phyloP scores from a whole-genome alignment of 1,140 invertebrate genomes.

The Lepidurus arcticus region DNA sequence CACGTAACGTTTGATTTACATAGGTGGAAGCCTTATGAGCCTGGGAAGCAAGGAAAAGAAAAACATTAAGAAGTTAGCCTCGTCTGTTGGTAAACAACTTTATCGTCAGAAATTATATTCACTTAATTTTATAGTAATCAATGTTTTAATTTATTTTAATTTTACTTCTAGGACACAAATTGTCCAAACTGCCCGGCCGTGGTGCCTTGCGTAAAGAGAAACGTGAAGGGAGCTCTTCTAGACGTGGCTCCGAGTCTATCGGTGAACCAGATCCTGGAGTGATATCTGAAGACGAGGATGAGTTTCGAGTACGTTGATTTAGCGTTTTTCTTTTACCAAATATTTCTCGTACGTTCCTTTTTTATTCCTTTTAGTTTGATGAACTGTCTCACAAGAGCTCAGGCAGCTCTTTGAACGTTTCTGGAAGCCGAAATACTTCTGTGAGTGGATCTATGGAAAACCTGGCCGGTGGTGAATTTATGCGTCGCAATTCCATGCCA shows the following conservation, averaged over 20 bases:
- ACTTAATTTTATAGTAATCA: background rate
- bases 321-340: background rate
- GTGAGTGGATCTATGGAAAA: conserved; percentile 55
- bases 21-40: conserved; percentile 70
- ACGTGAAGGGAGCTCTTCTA: conserved; percentile 37
- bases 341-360: background rate
- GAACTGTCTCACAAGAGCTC: conserved; percentile 82
- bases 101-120: background rate
- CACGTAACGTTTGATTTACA: background rate
- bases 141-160: background rate
- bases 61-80: conserved; percentile 75
- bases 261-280: conserved; percentile 80
- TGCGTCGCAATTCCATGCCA: conserved; percentile 42
- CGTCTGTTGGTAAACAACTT: conserved; percentile 62
- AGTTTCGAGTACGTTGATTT: conserved; percentile 59
- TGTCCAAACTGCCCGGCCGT: conserved; percentile 38
- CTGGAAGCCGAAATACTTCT: conserved; percentile 49
- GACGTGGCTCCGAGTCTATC: conserved; percentile 35
- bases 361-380: conserved; percentile 57
- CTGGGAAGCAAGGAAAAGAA: conserved; percentile 77
- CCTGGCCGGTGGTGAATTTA: conserved; percentile 49
- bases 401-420: conserved; percentile 63
- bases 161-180: conserved; percentile 36
- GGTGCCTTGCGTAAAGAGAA: conserved; percentile 37
- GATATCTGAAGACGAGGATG: conserved; percentile 75